Base-by-base conservation (phyloP, 2,888 invertebrate species). In the Polydrusus cervinus region DNA sequence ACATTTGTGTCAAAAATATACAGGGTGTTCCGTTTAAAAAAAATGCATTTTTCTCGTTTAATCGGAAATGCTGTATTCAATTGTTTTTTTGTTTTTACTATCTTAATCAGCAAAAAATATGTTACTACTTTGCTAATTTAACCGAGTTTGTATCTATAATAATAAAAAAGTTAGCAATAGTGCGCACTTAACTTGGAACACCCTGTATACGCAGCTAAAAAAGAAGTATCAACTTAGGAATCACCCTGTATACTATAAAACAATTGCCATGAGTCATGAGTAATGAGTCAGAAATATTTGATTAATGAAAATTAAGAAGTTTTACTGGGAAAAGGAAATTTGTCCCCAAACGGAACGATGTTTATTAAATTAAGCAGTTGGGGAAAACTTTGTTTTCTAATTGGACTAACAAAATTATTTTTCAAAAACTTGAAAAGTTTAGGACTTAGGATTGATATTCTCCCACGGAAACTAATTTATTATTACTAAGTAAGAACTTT, bases 361-460 rank as follows among this genome's bases (percentile, higher is more conserved):
- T 16, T 51, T 51, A 51, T 51, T 51, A 51, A 51, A 51, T 51
- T 51, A 51, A 20, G 51, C 11, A 51, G 20, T 20, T 51, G 51
- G 20, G 51, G 18, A 11, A 51, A 51, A 51, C 8, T 51, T 51
- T 51, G 18, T 20, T 51, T 51, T 20, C 6, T 51, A 51, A 51
- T 51, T 51, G 20, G 20, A 20, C 7, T 51, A 51, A 20, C 20
- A 20, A 51, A 51, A 2, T 51, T 20, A 51, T 51, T 51, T 51
- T 18, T 11, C 16, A 16, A 49, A 16, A 51, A 25, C 51, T 51
- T 25, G 16, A 0, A 9, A 51, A 11, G 8, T 51, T 51, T 25
- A 51, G 25, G 20, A 20, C 25, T 51, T 51, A 1, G 11, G 20
- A 20, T 18, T 20, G 10, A 51, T 51, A 11, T 51, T 51, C 20